These are phyloP conservation scores for Cercopithecus hamlyni DNA, from an alignment of 2,797 vertebrate species.

Conservation along the genomic window DNA sequence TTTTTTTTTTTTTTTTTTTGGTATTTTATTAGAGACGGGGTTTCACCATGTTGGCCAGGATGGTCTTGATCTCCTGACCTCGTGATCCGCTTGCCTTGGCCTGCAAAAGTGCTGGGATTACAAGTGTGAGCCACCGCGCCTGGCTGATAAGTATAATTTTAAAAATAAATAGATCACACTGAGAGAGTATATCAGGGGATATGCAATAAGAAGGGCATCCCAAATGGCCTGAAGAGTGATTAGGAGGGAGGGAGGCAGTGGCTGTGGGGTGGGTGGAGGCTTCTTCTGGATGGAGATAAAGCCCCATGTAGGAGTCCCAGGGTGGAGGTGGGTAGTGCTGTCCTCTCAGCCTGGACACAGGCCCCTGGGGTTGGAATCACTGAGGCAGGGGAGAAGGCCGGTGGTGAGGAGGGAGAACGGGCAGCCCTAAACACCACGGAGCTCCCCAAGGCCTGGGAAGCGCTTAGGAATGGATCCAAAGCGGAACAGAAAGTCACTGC, in stretches of 20 bases:
- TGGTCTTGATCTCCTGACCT: too few species aligned
- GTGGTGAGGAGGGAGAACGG: not conserved
- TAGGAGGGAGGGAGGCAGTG: not conserved
- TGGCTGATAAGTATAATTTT: not conserved
- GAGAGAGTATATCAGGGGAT: not conserved
- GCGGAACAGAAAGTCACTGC: not conserved
- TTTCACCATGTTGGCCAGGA: too few species aligned
- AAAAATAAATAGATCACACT: not conserved
- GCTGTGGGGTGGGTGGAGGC: not conserved
- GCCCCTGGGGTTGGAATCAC: not conserved
- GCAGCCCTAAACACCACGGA: not conserved
- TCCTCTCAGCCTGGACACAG: not conserved
- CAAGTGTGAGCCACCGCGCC: too few species aligned
- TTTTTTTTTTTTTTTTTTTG: too few species aligned
- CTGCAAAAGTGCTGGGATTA: too few species aligned
- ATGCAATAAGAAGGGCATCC: not conserved
- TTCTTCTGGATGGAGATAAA: not conserved
- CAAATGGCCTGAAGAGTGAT: not conserved
- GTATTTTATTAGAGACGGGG: too few species aligned
- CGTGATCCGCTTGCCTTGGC: too few species aligned
- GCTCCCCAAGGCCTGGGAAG: not conserved
- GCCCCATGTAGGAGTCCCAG: rapidly evolving
- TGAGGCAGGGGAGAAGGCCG: not conserved
- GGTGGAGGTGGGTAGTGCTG: not conserved
- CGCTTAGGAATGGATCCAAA: not conserved